Evolutionary conservation across 2,888 invertebrate genomes (phyloP).

Genomic region (Ennomos fuscantarius): DNA sequence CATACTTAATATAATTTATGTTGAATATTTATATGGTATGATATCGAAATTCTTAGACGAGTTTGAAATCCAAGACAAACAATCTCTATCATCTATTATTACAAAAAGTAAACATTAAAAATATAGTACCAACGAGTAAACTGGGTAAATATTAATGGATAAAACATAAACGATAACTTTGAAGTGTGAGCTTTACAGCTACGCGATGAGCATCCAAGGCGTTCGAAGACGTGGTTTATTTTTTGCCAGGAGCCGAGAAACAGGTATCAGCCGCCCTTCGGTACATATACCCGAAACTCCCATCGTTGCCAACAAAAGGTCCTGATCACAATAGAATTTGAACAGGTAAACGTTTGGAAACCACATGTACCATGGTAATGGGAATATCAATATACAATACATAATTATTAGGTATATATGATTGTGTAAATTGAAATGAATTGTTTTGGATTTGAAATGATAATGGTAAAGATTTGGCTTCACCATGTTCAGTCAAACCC

Average conservation of each 20-base stretch:
- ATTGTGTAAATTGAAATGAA: too few relatives aligned
- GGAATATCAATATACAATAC: not conserved
- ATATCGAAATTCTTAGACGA: too few relatives aligned
- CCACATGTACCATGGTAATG: conserved; percentile 21
- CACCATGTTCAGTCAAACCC: too few relatives aligned
- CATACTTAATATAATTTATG: too few relatives aligned
- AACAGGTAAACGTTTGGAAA: conserved; percentile 40
- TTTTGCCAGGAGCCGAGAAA: conserved; percentile 49
- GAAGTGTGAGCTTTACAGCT: conserved; percentile 27
- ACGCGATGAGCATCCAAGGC: conserved; percentile 38
- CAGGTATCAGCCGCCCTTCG: conserved; percentile 50
- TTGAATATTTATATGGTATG: too few relatives aligned
- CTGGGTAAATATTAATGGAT: not conserved
- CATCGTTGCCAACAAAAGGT: conserved; percentile 32
- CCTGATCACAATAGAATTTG: conserved; percentile 43
- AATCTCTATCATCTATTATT: not conserved
- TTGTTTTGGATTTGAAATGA: too few relatives aligned
- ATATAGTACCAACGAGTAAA: not conserved
- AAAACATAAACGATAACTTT: conserved; percentile 4
- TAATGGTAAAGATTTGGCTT: too few relatives aligned
- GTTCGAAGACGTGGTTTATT: conserved; percentile 36
- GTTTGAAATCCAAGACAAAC: not conserved
- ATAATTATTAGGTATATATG: too few relatives aligned
- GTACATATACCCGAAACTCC: conserved; percentile 28
- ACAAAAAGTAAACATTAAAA: not conserved